A percentile compares a stretch with the other conserved stretches of the same genome.
Conservation (phyloP, 1,140 invertebrate species). For the Gryon sp. region DNA sequence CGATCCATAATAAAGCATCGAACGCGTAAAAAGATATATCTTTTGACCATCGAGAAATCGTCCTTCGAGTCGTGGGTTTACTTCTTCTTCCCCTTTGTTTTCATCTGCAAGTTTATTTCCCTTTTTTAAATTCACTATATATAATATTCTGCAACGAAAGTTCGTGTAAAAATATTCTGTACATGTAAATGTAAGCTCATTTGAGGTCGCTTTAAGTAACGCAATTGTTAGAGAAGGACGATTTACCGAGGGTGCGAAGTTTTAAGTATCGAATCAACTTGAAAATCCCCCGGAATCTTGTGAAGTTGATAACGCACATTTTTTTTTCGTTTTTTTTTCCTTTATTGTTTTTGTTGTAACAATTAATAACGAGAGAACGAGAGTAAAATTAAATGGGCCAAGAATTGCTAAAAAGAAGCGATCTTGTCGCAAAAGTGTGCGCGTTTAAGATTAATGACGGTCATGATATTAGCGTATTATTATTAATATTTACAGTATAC, state of each 20-base stretch:
- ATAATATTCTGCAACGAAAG: conserved; percentile 23
- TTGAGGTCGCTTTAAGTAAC: conserved; percentile 30
- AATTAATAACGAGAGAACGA: background rate
- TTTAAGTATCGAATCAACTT: conserved; percentile 29
- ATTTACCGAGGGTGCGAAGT: conserved; percentile 16
- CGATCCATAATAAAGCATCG: conserved; percentile 1
- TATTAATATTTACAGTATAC: conserved; percentile 46
- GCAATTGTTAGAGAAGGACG: conserved; percentile 15
- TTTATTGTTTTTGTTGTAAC: no score
- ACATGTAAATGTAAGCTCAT: conserved; percentile 36
- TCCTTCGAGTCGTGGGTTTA: no score
- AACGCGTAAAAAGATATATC: background rate
- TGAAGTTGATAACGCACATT: background rate
- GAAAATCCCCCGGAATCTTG: background rate
- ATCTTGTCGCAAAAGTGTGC: conserved; percentile 19
- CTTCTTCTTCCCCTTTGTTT: no score
- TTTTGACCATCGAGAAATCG: conserved; percentile 27
- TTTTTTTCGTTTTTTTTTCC: no score
- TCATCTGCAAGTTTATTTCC: no score
- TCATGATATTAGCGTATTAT: conserved; percentile 45
- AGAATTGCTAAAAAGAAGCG: conserved; percentile 24
- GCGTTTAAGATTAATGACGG: conserved; percentile 49
- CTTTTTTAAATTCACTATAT: no score
- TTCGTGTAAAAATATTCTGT: conserved; percentile 37
- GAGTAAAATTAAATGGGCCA: conserved; percentile 1